A percentile compares a stretch with the other conserved stretches of the same genome.
Conservation (phyloP, 2,888 invertebrate species). For the Nemotelus nigrinus region DNA sequence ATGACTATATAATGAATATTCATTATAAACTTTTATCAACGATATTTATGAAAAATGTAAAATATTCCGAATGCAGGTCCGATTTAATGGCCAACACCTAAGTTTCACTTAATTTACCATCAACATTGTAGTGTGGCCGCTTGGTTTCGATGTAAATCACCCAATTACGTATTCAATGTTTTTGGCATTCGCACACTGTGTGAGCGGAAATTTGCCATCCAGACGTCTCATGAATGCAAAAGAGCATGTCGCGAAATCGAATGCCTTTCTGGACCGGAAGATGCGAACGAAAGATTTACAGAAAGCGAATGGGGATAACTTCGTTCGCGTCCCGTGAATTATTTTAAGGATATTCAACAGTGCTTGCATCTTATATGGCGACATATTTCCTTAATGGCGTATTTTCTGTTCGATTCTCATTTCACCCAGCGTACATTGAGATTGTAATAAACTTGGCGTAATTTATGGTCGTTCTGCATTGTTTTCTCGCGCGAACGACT, state of each 20-base stretch:
- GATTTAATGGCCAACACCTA: too few relatives aligned
- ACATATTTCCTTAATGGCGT: constrained; percentile 51
- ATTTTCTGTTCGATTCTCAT: constrained; percentile 40
- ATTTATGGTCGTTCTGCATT: constrained; percentile 48
- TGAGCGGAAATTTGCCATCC: background rate
- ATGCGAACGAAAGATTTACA: background rate
- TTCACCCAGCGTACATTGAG: constrained; percentile 29
- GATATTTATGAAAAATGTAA: too few relatives aligned
- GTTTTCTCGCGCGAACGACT: constrained; percentile 12
- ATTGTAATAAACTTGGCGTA: constrained; percentile 48
- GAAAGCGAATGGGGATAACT: background rate
- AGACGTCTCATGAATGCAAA: constrained; percentile 21
- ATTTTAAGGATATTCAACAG: constrained; percentile 51
- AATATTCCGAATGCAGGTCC: too few relatives aligned
- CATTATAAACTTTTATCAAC: too few relatives aligned
- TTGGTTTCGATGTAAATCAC: constrained; percentile 24
- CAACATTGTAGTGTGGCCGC: too few relatives aligned
- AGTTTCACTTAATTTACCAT: too few relatives aligned
- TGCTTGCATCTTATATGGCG: constrained; percentile 49
- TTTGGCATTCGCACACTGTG: background rate
- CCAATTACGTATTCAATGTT: constrained; percentile 37
- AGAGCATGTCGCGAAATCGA: background rate
- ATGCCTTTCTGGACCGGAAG: background rate
- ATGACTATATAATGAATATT: too few relatives aligned
- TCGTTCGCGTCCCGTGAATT: constrained; percentile 47